Evolutionary conservation across 2,888 invertebrate genomes (phyloP).

Genomic region (Lasioglossum malachurum): DNA sequence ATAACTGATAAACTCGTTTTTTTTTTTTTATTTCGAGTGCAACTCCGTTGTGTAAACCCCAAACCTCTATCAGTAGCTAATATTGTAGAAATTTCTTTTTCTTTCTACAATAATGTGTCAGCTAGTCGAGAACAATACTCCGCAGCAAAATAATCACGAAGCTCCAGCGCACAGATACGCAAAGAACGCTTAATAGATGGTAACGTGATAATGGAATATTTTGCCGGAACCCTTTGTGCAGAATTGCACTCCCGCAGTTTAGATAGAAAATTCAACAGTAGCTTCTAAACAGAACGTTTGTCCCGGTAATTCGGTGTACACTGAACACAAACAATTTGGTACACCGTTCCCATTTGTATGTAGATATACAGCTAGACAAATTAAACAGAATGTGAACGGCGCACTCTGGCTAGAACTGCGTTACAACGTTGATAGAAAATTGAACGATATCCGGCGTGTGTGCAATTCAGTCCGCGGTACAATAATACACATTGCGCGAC

Average conservation of each 20-base stretch:
- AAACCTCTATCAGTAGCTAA: not conserved
- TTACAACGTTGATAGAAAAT: conserved; percentile 12
- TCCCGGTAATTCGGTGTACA: not conserved
- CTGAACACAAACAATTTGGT: conserved; percentile 7
- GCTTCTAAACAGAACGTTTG: not conserved
- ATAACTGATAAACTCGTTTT: too few species aligned
- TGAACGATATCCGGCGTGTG: not conserved
- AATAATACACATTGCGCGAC: not conserved
- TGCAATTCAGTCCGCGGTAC: not conserved
- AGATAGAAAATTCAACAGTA: not conserved
- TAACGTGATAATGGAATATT: not conserved
- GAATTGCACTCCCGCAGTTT: not conserved
- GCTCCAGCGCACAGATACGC: not conserved
- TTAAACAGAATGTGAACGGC: not conserved
- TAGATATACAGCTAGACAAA: not conserved
- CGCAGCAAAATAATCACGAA: not conserved
- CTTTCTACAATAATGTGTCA: not conserved
- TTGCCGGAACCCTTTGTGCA: not conserved
- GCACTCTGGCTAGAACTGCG: not conserved
- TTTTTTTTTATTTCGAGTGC: too few species aligned
- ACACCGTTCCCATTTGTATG: not conserved
- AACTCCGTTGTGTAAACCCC: not conserved
- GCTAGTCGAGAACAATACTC: not conserved
- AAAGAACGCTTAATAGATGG: not conserved
- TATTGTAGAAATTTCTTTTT: not conserved